Conservation (phyloP, 2,113 vertebrate species). For the Polypterus bichir region DNA sequence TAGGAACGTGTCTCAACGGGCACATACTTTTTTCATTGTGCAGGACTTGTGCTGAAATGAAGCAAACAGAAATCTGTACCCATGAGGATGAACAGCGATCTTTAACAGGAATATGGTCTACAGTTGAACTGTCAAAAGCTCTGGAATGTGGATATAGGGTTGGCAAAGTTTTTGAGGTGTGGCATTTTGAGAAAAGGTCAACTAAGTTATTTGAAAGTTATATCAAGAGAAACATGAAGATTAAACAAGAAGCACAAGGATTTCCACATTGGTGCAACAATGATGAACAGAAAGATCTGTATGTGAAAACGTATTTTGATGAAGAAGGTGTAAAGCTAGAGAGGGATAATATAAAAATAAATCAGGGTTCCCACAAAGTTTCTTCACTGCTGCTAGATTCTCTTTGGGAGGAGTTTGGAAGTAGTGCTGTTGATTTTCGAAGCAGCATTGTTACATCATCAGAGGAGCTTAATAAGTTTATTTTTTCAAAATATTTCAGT, state of each 20-base stretch:
- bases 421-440: not conserved
- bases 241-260: not conserved
- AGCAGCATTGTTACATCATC: not conserved
- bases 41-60: not conserved
- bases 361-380: not conserved
- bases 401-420: not conserved
- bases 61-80: not conserved
- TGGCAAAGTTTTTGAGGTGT: not conserved
- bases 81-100: not conserved
- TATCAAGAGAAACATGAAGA: not conserved
- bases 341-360: not conserved
- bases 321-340: not conserved
- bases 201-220: not conserved
- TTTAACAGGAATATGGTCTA: not conserved
- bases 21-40: not conserved
- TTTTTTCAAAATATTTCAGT: not conserved
- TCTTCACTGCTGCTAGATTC: not conserved
- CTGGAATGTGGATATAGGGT: not conserved
- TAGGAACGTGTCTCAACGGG: not conserved
- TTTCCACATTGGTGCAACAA: not conserved
- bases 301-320: not conserved
- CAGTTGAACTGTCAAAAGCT: not conserved
- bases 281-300: not conserved
- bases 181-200: not conserved
- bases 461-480: not conserved